A percentile compares a stretch with the other conserved stretches of the same genome.
These are phyloP conservation scores for Lerista edwardsae DNA, from an alignment of 2,797 vertebrate genomes.

Conservation along the genomic window DNA sequence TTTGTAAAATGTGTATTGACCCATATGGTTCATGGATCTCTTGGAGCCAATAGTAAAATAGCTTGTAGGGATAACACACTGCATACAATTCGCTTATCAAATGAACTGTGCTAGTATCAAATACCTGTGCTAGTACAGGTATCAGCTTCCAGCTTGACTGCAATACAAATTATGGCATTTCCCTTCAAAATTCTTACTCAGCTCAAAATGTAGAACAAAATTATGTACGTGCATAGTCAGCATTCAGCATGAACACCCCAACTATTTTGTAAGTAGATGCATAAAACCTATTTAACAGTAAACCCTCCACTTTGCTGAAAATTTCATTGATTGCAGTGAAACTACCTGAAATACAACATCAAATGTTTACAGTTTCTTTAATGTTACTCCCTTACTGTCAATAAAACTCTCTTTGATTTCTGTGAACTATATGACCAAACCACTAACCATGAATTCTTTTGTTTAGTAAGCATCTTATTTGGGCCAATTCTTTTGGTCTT, in stretches of 20 bases:
- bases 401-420: background rate
- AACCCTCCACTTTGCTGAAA: background rate
- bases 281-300: background rate
- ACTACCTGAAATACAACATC: background rate
- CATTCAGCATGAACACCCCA: background rate
- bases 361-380: background rate
- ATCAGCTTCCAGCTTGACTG: no score
- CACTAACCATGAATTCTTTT: background rate
- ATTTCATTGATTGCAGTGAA: background rate
- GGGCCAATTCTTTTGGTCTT: background rate
- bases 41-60: background rate
- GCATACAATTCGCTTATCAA: constrained; percentile 62
- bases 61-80: background rate
- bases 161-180: background rate
- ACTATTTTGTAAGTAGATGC: background rate
- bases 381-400: background rate
- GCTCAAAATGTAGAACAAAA: background rate
- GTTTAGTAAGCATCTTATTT: background rate
- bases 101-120: constrained; percentile 76
- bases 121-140: constrained; percentile 71
- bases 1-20: background rate
- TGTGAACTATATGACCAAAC: background rate
- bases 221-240: background rate
- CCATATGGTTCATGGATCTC: background rate
- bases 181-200: background rate